A percentile compares a stretch with the other conserved stretches of the same genome.
phyloP scores from a whole-genome alignment of 2,797 vertebrate species.

The Tarsius wallacei region DNA sequence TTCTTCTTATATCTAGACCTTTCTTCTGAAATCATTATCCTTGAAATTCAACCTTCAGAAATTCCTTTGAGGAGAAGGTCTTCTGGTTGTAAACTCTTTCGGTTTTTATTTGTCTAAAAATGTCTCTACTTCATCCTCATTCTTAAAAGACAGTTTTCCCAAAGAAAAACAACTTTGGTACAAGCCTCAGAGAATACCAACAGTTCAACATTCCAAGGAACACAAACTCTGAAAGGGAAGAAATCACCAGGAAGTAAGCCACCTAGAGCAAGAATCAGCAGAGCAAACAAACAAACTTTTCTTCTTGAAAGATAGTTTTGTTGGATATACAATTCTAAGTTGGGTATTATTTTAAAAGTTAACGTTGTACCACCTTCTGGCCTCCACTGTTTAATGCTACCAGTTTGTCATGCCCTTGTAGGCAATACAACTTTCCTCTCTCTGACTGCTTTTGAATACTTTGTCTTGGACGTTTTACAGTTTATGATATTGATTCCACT shows the following conservation, averaged over 20 bases:
- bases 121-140: neutral
- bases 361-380: too few relatives aligned
- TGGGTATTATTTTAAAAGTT: neutral
- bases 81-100: neutral
- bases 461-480: too few relatives aligned
- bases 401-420: rapidly evolving
- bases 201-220: too few relatives aligned
- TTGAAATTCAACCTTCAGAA: neutral
- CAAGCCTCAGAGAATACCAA: too few relatives aligned
- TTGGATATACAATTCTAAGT: too few relatives aligned
- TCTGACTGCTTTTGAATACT: neutral
- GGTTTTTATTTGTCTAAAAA: neutral
- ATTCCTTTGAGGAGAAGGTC: neutral
- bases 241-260: too few relatives aligned
- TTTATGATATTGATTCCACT: neutral
- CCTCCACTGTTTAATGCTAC: neutral
- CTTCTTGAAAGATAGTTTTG: neutral
- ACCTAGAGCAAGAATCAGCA: too few relatives aligned
- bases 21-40: neutral
- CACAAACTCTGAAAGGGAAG: too few relatives aligned
- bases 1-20: neutral
- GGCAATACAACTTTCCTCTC: neutral
- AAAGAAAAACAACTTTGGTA: too few relatives aligned
- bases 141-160: neutral
- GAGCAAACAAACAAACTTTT: too few relatives aligned